These are phyloP conservation scores for Gymnarchus niloticus DNA, from an alignment of 2,113 vertebrate genomes.

Conservation along the genomic window DNA sequence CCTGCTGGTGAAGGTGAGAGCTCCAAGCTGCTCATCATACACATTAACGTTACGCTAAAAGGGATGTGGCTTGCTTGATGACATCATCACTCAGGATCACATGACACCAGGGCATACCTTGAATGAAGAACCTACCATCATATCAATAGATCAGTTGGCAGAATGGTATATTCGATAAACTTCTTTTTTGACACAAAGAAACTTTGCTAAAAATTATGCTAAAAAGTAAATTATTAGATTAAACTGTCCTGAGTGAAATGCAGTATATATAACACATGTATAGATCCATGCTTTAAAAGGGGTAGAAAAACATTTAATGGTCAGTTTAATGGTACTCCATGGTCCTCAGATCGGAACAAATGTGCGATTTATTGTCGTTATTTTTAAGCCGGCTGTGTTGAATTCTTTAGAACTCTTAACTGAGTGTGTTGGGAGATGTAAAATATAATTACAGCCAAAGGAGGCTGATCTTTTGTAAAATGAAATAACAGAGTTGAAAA, in stretches of 20 bases:
- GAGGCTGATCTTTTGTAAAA: conserved; percentile 59
- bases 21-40: conserved; percentile 42
- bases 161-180: background rate
- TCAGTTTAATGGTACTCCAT: background rate
- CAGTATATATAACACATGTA: no score
- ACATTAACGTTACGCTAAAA: background rate
- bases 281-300: background rate
- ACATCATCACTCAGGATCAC: conserved; percentile 28
- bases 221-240: background rate
- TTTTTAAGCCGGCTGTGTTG: conserved; percentile 12
- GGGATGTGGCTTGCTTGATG: conserved; percentile 22
- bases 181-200: background rate
- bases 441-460: conserved; percentile 63
- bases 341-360: background rate
- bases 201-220: background rate
- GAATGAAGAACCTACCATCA: background rate
- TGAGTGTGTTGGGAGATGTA: conserved; percentile 50
- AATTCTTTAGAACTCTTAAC: conserved; percentile 44
- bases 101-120: conserved; percentile 15
- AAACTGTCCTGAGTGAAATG: background rate
- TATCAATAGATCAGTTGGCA: background rate
- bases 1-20: conserved; percentile 42
- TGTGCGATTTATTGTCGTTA: background rate
- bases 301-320: background rate
- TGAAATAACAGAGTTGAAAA: conserved; percentile 73